Percentiles rank a stretch among this genome's conserved stretches.
Evolutionary conservation across 2,888 invertebrate genomes (phyloP).

Genomic region (Iphiclides podalirius): DNA sequence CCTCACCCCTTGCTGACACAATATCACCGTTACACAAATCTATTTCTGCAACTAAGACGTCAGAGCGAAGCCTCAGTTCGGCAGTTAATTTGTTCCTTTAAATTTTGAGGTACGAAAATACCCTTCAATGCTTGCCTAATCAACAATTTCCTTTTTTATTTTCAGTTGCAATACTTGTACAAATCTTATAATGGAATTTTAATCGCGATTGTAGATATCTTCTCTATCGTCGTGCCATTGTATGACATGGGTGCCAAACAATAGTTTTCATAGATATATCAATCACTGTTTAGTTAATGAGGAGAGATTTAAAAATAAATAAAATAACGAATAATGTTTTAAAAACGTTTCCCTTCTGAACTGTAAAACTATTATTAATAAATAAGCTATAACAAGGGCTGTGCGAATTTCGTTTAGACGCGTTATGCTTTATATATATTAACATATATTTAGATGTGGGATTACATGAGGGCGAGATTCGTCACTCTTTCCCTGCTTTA

Average conservation of each 20-base stretch:
- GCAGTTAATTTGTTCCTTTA: not conserved
- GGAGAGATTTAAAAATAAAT: too few species aligned
- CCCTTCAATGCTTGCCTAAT: not conserved
- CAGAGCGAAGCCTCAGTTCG: slow-evolving; percentile 11
- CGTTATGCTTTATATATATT: not conserved
- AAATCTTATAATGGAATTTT: too few species aligned
- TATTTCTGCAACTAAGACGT: slow-evolving; percentile 17
- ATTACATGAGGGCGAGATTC: slow-evolving; percentile 13
- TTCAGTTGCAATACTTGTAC: not conserved
- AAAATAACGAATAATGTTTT: too few species aligned
- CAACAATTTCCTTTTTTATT: not conserved
- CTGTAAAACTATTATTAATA: too few species aligned
- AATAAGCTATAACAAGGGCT: too few species aligned
- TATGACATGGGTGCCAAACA: too few species aligned
- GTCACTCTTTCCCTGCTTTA: slow-evolving; percentile 48
- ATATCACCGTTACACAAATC: slow-evolving; percentile 15
- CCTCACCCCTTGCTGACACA: slow-evolving; percentile 9
- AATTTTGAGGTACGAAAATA: not conserved
- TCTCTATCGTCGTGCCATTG: too few species aligned
- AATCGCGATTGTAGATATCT: too few species aligned
- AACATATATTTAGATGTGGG: not conserved
- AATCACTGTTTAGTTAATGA: too few species aligned
- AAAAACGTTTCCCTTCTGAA: too few species aligned
- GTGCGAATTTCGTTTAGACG: too few species aligned
- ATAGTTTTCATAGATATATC: too few species aligned